These are phyloP conservation scores for Ochropacha duplaris DNA, from an alignment of 2,888 invertebrate species.

Conservation along the genomic window DNA sequence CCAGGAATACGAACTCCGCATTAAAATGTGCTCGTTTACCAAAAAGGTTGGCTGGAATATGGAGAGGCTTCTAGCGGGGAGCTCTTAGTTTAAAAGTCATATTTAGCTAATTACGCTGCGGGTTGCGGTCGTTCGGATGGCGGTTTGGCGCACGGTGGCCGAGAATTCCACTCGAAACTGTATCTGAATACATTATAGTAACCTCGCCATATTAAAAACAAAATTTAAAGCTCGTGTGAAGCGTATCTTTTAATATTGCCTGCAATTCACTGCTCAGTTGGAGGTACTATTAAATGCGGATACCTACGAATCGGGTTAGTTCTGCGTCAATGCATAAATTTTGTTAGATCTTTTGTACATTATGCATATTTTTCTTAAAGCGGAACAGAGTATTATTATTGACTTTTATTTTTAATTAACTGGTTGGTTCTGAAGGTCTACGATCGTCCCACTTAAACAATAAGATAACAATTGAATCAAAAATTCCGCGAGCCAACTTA, in stretches of 20 bases:
- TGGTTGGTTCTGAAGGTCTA: no score
- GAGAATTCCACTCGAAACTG: slow-evolving; percentile 47
- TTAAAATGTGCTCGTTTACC: slow-evolving; percentile 55
- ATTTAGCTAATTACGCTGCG: slow-evolving; percentile 74
- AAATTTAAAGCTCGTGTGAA: slow-evolving; percentile 32
- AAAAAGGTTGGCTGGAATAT: slow-evolving; percentile 57
- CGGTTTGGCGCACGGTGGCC: slow-evolving; percentile 44
- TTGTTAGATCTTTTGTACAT: not conserved
- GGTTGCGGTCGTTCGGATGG: slow-evolving; percentile 50
- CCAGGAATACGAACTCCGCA: slow-evolving; percentile 42
- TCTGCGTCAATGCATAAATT: slow-evolving; percentile 6
- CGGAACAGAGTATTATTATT: not conserved
- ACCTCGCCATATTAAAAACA: slow-evolving; percentile 33
- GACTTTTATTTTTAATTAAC: not conserved
- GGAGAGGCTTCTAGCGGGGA: slow-evolving; percentile 51
- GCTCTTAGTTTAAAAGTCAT: slow-evolving; percentile 75
- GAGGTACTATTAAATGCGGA: slow-evolving; percentile 22
- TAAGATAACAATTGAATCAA: no score
- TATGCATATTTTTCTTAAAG: not conserved
- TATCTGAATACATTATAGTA: slow-evolving; percentile 50
- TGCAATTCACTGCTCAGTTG: slow-evolving; percentile 30
- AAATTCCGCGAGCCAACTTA: no score
- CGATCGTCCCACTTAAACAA: no score
- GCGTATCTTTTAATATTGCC: slow-evolving; percentile 31
- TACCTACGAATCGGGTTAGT: slow-evolving; percentile 16